Conservation (phyloP, 2,797 vertebrate species). For the Gambusia yucatana region DNA sequence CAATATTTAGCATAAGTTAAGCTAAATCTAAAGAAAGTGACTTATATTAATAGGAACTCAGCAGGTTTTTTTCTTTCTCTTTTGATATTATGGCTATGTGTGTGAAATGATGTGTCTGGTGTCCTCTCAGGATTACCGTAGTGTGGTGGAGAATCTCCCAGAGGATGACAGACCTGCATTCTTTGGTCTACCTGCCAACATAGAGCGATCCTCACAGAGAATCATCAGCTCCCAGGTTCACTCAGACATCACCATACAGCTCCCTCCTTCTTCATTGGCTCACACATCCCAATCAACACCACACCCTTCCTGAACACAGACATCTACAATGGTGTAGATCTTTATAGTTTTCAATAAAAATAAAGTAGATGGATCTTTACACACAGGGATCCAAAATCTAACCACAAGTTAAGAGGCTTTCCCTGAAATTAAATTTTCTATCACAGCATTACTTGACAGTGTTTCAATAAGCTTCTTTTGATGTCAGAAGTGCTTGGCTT, state of each 20-base stretch:
- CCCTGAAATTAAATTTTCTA: background rate
- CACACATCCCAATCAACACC: background rate
- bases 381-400: background rate
- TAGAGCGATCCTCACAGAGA: slow-evolving; percentile 92
- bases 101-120: slow-evolving; percentile 46
- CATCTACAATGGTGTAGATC: background rate
- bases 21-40: too few relatives aligned
- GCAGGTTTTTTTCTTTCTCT: background rate
- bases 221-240: slow-evolving; percentile 92
- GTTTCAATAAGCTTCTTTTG: slow-evolving; percentile 6
- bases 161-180: slow-evolving; percentile 94
- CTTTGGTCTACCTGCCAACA: slow-evolving; percentile 95
- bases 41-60: background rate
- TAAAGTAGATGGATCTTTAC: background rate
- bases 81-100: background rate
- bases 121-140: slow-evolving; percentile 89
- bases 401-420: background rate
- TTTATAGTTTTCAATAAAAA: background rate
- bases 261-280: slow-evolving; percentile 7
- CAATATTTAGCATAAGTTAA: background rate
- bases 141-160: slow-evolving; percentile 90
- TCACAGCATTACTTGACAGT: slow-evolving; percentile 3
- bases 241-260: slow-evolving; percentile 10
- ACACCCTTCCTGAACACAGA: background rate
- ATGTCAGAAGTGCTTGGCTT: slow-evolving; percentile 5